Evolutionary conservation across 2,888 invertebrate genomes (phyloP).

Genomic region (Emmelina monodactyla): DNA sequence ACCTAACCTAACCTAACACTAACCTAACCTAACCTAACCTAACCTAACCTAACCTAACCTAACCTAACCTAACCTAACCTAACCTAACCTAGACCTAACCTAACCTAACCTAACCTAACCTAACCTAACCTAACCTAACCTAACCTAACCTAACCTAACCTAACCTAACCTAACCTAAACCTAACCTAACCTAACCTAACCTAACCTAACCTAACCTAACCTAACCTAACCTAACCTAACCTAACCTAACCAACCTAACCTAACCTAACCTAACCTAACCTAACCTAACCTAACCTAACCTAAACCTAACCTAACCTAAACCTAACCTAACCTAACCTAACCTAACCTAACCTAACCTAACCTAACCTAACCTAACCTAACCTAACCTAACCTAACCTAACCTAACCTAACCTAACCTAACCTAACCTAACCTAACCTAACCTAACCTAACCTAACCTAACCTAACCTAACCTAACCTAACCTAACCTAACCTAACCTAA

Average conservation of each 20-base stretch:
- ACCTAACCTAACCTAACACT: conserved; percentile 15
- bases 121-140: conserved; percentile 15
- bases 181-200: conserved; percentile 11
- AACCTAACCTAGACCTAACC: conserved; percentile 16
- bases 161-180: conserved; percentile 6
- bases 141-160: conserved; percentile 11
- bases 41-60: conserved; percentile 16
- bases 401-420: conserved; percentile 13
- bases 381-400: conserved; percentile 20
- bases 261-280: conserved; percentile 15
- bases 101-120: conserved; percentile 14
- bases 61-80: conserved; percentile 17
- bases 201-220: conserved; percentile 14
- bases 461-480: conserved; percentile 8
- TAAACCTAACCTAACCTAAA: too few relatives aligned
- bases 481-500: conserved; percentile 11
- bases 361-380: conserved; percentile 21
- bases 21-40: conserved; percentile 14
- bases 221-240: conserved; percentile 14
- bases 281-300: conserved; percentile 10
- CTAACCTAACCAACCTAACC: conserved; percentile 13
- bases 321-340: conserved; percentile 17
- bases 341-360: conserved; percentile 19
- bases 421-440: conserved; percentile 13
- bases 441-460: conserved; percentile 11